phyloP scores from a whole-genome alignment of 2,113 vertebrate genomes.

The Archilochus colubris region DNA sequence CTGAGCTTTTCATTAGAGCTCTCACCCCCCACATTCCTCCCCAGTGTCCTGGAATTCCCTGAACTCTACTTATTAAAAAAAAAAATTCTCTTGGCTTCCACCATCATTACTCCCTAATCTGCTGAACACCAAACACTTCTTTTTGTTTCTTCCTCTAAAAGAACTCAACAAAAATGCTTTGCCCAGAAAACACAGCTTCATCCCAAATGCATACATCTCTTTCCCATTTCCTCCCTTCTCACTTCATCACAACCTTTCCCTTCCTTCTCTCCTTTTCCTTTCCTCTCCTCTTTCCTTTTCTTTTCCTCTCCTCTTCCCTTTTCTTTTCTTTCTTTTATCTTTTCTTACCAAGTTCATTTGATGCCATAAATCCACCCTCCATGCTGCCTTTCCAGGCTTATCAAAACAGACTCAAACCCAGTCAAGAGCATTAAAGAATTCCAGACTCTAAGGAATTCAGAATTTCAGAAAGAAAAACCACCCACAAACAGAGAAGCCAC shows the following conservation, averaged over 20 bases:
- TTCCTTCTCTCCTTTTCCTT: too few species aligned
- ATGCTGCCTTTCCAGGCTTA: background rate
- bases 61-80: background rate
- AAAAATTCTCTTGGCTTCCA: background rate
- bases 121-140: background rate
- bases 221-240: background rate
- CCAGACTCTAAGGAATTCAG: background rate
- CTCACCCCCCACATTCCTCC: background rate
- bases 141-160: background rate
- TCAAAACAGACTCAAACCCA: background rate
- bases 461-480: background rate
- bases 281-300: background rate
- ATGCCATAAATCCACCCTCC: background rate
- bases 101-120: background rate
- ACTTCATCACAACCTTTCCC: background rate
- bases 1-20: conserved; percentile 11
- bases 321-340: background rate
- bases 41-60: background rate
- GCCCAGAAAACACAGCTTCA: background rate
- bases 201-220: background rate
- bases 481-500: background rate
- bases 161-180: background rate
- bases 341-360: background rate
- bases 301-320: too few species aligned
- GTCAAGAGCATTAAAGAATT: background rate